Evolutionary conservation across 2,113 vertebrate species (phyloP), one percentile per base, ranked within the genome.

Genomic region (Delphinapterus leucas): DNA sequence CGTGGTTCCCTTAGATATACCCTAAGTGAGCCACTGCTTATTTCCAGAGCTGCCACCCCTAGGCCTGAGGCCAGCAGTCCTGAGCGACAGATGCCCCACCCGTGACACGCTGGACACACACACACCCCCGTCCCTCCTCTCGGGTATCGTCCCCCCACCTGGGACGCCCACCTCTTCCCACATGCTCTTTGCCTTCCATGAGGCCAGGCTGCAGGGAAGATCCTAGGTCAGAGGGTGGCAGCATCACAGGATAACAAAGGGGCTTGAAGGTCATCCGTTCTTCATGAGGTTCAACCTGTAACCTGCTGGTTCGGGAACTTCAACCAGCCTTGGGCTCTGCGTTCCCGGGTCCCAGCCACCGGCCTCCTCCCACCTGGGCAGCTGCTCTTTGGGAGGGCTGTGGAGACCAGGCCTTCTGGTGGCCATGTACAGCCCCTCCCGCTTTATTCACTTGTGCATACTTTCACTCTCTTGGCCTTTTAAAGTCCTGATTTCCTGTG

Each of bases 141-240:
- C 1, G 0, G 44, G 23, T 18, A 3, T 14, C 2, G 4, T 14
- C 41, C 20, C 44, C 2, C 10, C 7, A 6, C 10, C 23, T 36
- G 41, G 79, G 44, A 20, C 6, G 9, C 63, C n/a, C 4, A 14
- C 33, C 44, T 6, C 6, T n/a, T 63, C 11, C 23, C 7, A 47
- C 58, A 14, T 0, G 0, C 21, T 9, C 58, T 36, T 38, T 61
- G 65, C 60, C 36, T 88, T 86, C 6, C 5, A n/a, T 31, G 18
- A 90, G 36, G 53, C 5, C 36, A 47, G 68, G n/a, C n/a, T 38
- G n/a, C 33, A 17, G 5, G 38, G 33, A 31, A 49, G 41, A 28
- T 26, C 41, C 58, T 36, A 14, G 47, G 53, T 65, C 77, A 61
- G 84, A 25, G 28, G 77, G 33, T 6, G 11, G 18, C 47, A 33